Evolutionary conservation across 2,113 vertebrate genomes (phyloP).

Genomic region (Psephotus haematonotus): DNA sequence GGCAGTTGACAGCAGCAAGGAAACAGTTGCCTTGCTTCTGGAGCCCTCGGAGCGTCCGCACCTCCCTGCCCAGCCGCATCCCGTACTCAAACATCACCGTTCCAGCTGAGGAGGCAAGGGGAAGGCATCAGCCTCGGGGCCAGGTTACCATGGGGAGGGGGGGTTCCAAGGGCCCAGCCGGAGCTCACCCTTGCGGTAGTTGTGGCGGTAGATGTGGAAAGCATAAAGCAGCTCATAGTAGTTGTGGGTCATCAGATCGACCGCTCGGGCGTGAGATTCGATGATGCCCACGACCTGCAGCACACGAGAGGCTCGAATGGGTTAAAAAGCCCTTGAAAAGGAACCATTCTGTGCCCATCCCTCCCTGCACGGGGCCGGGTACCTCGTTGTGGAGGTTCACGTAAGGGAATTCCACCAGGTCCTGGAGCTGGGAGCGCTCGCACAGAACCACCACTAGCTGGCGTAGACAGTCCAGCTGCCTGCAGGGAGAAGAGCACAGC

Average conservation of each 20-base stretch:
- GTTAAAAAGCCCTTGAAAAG: neutral
- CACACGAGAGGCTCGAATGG: neutral
- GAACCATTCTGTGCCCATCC: accelerated
- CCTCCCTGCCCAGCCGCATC: conserved; percentile 91
- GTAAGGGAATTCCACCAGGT: conserved; percentile 92
- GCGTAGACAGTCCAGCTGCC: conserved; percentile 93
- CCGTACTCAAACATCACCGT: conserved; percentile 97
- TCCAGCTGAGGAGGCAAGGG: conserved; percentile 75
- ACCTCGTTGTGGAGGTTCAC: conserved; percentile 94
- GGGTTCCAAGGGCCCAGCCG: neutral
- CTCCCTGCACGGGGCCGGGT: accelerated
- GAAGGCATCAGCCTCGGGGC: neutral
- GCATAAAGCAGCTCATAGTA: conserved; percentile 97
- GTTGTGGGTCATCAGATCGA: conserved; percentile 93
- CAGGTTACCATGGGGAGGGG: neutral
- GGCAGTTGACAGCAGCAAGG: conserved; percentile 90
- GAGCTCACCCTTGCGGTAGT: conserved; percentile 92
- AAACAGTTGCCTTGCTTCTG: conserved; percentile 95
- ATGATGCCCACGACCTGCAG: conserved; percentile 91
- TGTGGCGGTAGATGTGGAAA: conserved; percentile 94
- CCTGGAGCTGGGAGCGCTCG: conserved; percentile 91
- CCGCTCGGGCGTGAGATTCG: conserved; percentile 88
- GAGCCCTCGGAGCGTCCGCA: conserved; percentile 85
- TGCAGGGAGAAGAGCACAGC: conserved; percentile 15
- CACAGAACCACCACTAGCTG: conserved; percentile 95